Conservation (phyloP, 2,888 invertebrate species). For the Sturmia bella region DNA sequence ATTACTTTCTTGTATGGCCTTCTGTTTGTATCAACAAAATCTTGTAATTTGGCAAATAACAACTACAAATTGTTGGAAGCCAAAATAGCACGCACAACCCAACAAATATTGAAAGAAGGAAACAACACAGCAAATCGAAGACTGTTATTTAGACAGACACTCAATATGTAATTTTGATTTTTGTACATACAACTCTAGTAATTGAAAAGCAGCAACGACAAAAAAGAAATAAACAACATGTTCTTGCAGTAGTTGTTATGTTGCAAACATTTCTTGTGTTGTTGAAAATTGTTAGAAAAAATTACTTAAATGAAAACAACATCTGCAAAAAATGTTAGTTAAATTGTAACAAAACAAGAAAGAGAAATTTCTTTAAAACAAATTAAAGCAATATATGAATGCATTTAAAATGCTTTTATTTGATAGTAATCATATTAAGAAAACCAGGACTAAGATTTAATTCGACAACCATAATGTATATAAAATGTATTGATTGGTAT, state of each 20-base stretch:
- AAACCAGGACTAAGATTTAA: too few relatives aligned
- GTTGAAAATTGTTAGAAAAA: conserved; percentile 31
- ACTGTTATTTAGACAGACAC: conserved; percentile 32
- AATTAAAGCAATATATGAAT: too few relatives aligned
- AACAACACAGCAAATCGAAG: conserved; percentile 28
- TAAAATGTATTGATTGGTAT: too few relatives aligned
- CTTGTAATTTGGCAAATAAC: conserved; percentile 62
- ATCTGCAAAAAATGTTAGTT: conserved; percentile 54
- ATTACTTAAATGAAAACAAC: conserved; percentile 32
- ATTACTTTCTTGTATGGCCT: conserved; percentile 34
- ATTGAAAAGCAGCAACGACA: not conserved
- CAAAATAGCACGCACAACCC: conserved; percentile 15
- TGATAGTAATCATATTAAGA: too few relatives aligned
- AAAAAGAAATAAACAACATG: conserved; percentile 4
- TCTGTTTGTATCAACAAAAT: conserved; percentile 57
- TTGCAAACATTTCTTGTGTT: conserved; percentile 43
- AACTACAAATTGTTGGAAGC: conserved; percentile 36
- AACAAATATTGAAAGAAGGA: not conserved
- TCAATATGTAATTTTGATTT: conserved; percentile 52
- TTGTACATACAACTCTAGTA: not conserved
- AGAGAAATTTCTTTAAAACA: too few relatives aligned
- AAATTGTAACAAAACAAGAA: too few relatives aligned
- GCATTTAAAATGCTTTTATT: too few relatives aligned
- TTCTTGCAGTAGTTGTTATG: conserved; percentile 32
- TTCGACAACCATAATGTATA: too few relatives aligned